phyloP scores from a whole-genome alignment of 2,113 vertebrate genomes.

The Burhinus bistriatus region DNA sequence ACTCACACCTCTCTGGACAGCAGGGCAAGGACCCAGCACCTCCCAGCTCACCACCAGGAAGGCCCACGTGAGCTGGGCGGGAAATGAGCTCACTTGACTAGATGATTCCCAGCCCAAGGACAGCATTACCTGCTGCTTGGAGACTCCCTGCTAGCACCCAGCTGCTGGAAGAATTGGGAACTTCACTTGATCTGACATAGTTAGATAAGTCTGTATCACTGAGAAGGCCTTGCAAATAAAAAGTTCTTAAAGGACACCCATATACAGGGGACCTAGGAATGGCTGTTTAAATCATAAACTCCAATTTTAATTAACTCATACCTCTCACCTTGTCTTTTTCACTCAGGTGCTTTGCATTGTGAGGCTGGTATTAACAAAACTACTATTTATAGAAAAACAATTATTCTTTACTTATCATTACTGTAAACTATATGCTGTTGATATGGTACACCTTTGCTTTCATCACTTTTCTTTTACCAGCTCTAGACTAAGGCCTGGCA shows the following conservation, averaged over 20 bases:
- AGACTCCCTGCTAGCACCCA: background rate
- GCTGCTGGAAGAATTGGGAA: background rate
- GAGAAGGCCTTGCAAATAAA: background rate
- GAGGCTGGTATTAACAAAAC: background rate
- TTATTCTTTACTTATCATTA: background rate
- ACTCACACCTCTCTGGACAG: constrained; percentile 20
- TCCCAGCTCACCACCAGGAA: constrained; percentile 42
- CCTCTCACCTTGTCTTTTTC: background rate
- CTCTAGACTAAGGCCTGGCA: background rate
- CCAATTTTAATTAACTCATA: background rate
- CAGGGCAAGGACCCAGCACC: constrained; percentile 60
- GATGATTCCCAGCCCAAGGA: background rate
- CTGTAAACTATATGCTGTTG: background rate
- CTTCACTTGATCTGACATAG: background rate
- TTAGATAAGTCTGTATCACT: background rate
- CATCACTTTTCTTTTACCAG: background rate
- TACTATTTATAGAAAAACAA: background rate
- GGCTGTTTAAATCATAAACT: background rate
- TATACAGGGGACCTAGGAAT: background rate
- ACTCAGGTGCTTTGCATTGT: background rate
- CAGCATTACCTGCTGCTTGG: background rate
- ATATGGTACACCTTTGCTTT: background rate
- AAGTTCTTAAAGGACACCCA: background rate
- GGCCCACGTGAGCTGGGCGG: constrained; percentile 39
- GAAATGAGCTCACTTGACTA: constrained; percentile 48